phyloP scores from a whole-genome alignment of 2,888 invertebrate species.

The Cataglyphis albicans region DNA sequence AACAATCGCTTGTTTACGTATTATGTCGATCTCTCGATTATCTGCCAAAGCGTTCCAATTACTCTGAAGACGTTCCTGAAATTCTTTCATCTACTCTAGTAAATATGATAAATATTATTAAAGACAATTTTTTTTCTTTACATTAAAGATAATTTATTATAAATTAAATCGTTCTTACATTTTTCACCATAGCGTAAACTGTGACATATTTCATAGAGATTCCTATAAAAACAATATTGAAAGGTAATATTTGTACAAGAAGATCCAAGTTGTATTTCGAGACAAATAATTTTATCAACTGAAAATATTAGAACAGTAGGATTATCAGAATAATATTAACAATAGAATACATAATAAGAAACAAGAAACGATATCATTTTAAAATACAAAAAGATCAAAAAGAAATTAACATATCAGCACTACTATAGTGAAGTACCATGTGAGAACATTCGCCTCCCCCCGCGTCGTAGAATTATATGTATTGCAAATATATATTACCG shows the following conservation, averaged over 20 bases:
- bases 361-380: neutral
- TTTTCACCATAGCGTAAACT: neutral
- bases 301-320: neutral
- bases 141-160: neutral
- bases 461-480: neutral
- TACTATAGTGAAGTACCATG: neutral
- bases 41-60: slow-evolving; percentile 27
- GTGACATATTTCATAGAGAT: neutral
- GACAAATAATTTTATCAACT: neutral
- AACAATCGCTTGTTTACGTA: neutral
- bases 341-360: neutral
- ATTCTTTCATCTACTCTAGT: slow-evolving; percentile 19
- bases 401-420: neutral
- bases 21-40: slow-evolving; percentile 20
- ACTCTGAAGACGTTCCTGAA: neutral
- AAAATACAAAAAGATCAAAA: neutral
- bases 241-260: neutral
- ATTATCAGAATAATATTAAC: neutral
- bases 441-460: neutral
- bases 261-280: slow-evolving; percentile 4
- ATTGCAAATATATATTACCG: neutral
- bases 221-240: neutral
- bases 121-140: neutral
- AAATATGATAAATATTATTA: neutral
- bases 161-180: slow-evolving; percentile 16